phyloP scores from a whole-genome alignment of 1,140 invertebrate species.

The Orchestia grillus region DNA sequence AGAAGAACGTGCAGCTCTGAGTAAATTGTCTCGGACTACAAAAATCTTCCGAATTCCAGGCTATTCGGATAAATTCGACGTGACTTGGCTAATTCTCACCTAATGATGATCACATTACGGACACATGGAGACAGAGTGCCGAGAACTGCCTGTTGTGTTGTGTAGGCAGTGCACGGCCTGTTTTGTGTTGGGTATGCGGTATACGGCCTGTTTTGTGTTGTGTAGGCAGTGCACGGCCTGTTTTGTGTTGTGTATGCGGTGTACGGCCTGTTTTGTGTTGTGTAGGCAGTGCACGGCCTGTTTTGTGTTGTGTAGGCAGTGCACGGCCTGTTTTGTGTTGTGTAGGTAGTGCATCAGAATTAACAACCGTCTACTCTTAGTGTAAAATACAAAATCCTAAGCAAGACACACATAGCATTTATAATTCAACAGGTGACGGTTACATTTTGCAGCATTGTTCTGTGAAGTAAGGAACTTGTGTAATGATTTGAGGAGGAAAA shows the following conservation, averaged over 20 bases:
- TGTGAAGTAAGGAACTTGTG: too few relatives aligned
- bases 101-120: not conserved
- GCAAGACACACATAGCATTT: too few relatives aligned
- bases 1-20: not conserved
- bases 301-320: not conserved
- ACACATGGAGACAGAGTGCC: not conserved
- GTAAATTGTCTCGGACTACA: not conserved
- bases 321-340: too few relatives aligned
- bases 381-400: too few relatives aligned
- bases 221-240: not conserved
- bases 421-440: too few relatives aligned
- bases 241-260: not conserved
- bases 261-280: not conserved
- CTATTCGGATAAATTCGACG: not conserved
- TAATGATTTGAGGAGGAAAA: too few relatives aligned
- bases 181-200: too few relatives aligned
- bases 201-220: not conserved
- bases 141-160: not conserved
- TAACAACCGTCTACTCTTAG: too few relatives aligned
- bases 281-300: too few relatives aligned
- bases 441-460: too few relatives aligned
- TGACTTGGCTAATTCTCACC: not conserved
- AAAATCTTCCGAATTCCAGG: not conserved
- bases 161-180: not conserved
- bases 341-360: too few relatives aligned